phyloP scores from a whole-genome alignment of 2,888 invertebrate species.

The Drosophila silvestris region DNA sequence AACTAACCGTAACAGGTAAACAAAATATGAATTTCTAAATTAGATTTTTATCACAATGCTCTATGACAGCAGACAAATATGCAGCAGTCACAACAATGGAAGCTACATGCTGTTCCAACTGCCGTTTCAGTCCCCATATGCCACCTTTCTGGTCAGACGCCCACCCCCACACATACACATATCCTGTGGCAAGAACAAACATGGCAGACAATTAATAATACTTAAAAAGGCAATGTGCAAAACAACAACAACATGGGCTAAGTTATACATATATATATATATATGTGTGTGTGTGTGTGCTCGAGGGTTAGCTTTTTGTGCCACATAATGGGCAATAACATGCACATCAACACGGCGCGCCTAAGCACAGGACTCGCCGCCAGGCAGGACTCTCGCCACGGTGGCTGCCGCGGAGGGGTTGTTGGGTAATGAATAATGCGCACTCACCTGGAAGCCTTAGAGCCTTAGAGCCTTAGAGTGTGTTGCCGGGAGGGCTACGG shows the following conservation, averaged over 20 bases:
- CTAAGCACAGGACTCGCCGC: conserved; percentile 44
- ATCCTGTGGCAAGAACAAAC: conserved; percentile 68
- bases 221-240: conserved; percentile 72
- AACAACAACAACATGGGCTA: conserved; percentile 24
- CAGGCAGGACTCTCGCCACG: conserved; percentile 13
- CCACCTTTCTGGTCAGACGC: background rate
- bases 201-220: conserved; percentile 81
- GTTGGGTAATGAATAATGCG: conserved; percentile 73
- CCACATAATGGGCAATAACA: conserved; percentile 68
- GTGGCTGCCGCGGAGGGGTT: conserved; percentile 29
- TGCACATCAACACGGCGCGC: conserved; percentile 64
- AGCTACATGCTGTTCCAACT: conserved; percentile 11
- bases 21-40: conserved; percentile 64
- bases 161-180: conserved; percentile 16
- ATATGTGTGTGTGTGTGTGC: conserved; percentile 11
- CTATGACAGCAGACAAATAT: conserved; percentile 55
- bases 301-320: conserved; percentile 21
- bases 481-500: background rate
- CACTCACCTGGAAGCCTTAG: conserved; percentile 75
- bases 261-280: conserved; percentile 7
- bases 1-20: conserved; percentile 40
- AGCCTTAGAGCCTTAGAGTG: conserved; percentile 14
- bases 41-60: conserved; percentile 57
- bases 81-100: conserved; percentile 25
- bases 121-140: conserved; percentile 6